These are phyloP conservation scores for Gallinago solitaria DNA, from an alignment of 2,797 vertebrate genomes.

Conservation along the genomic window DNA sequence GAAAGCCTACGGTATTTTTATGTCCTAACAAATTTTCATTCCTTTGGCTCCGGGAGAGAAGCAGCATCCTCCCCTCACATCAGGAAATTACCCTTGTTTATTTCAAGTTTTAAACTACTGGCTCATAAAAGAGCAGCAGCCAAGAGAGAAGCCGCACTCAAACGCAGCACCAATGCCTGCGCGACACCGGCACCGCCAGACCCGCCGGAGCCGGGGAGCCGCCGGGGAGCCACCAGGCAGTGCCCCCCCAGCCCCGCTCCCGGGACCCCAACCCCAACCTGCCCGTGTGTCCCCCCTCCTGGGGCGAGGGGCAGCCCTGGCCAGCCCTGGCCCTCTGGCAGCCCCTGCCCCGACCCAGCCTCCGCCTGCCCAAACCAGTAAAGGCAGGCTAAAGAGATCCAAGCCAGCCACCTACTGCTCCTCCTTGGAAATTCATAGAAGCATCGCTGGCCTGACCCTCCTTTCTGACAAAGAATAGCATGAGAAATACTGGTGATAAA, in stretches of 20 bases:
- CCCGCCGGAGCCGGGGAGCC: fast-evolving
- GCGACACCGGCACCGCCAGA: background rate
- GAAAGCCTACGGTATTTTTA: background rate
- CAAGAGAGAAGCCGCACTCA: background rate
- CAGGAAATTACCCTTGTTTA: background rate
- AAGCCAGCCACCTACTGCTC: constrained; percentile 71
- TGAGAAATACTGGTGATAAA: background rate
- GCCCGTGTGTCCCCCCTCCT: background rate
- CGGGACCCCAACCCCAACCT: background rate
- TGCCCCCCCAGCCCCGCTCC: fast-evolving
- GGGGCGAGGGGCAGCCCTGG: background rate
- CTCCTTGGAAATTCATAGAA: constrained; percentile 61
- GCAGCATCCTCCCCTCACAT: background rate
- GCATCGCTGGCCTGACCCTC: background rate
- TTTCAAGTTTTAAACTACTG: background rate
- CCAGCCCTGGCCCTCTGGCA: background rate
- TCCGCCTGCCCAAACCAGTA: background rate
- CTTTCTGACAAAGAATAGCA: background rate
- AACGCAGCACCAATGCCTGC: fast-evolving
- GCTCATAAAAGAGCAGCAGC: background rate
- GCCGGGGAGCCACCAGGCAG: fast-evolving
- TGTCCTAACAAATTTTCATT: background rate
- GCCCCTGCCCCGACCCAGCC: background rate
- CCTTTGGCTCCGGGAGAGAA: background rate
- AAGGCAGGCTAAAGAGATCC: constrained; percentile 50